Conservation (phyloP, 2,797 vertebrate species). For the Tragopan temminckii region DNA sequence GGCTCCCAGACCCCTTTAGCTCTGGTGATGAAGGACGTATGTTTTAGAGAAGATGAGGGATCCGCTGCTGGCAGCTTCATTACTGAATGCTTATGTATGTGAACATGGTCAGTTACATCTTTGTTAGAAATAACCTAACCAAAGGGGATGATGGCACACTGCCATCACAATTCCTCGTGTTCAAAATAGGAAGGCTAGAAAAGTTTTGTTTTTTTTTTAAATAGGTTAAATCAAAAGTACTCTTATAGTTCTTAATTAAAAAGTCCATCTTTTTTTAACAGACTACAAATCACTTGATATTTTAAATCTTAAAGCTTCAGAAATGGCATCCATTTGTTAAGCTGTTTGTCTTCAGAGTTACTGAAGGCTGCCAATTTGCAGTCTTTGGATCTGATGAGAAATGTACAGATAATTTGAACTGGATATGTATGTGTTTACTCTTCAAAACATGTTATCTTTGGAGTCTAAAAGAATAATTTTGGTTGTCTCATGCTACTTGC, state of each 20-base stretch:
- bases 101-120: neutral
- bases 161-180: neutral
- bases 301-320: neutral
- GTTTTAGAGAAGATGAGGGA: neutral
- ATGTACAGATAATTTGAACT: neutral
- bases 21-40: neutral
- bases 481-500: constrained; percentile 23
- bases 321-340: neutral
- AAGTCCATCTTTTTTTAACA: neutral
- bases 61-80: neutral
- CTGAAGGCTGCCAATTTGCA: neutral
- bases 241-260: neutral
- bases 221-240: neutral
- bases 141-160: neutral
- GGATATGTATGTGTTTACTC: neutral
- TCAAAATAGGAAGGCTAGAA: neutral
- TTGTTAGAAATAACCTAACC: neutral
- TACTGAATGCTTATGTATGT: neutral
- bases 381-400: neutral
- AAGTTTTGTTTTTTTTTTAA: no score
- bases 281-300: neutral
- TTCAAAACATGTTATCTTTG: constrained; percentile 27
- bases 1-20: neutral
- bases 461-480: neutral
- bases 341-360: neutral